phyloP scores from a whole-genome alignment of 2,797 vertebrate species.

The Artibeus lituratus region DNA sequence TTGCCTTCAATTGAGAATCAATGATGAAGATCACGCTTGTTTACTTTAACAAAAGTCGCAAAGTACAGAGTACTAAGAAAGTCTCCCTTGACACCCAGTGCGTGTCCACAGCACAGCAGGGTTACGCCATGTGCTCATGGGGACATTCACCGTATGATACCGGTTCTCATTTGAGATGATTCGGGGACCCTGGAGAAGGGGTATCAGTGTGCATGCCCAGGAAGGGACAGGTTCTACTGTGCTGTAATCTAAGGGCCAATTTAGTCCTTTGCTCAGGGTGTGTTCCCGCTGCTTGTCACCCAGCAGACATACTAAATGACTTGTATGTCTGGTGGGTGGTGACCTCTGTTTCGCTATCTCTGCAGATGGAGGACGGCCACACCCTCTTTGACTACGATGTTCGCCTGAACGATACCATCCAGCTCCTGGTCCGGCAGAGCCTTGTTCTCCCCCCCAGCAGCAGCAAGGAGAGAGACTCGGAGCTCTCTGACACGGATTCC shows the following conservation, averaged over 20 bases:
- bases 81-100: too few relatives aligned
- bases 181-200: neutral
- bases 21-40: too few relatives aligned
- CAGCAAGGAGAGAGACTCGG: conserved; percentile 90
- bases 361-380: conserved; percentile 97
- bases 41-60: too few relatives aligned
- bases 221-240: neutral
- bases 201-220: neutral
- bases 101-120: neutral
- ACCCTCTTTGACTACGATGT: conserved; percentile 98
- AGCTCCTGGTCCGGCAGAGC: conserved; percentile 92
- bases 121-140: neutral
- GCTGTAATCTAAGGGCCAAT: neutral
- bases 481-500: conserved; percentile 95
- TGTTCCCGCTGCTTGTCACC: neutral
- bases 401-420: conserved; percentile 96
- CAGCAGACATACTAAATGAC: neutral
- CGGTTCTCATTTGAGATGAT: neutral
- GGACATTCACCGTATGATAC: accelerated
- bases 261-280: accelerated
- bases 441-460: conserved; percentile 52
- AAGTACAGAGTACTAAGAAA: neutral
- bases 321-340: neutral
- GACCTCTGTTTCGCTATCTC: neutral
- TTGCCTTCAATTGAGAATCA: neutral